phyloP scores from a whole-genome alignment of 2,888 invertebrate species.

The Apoda limacodes region DNA sequence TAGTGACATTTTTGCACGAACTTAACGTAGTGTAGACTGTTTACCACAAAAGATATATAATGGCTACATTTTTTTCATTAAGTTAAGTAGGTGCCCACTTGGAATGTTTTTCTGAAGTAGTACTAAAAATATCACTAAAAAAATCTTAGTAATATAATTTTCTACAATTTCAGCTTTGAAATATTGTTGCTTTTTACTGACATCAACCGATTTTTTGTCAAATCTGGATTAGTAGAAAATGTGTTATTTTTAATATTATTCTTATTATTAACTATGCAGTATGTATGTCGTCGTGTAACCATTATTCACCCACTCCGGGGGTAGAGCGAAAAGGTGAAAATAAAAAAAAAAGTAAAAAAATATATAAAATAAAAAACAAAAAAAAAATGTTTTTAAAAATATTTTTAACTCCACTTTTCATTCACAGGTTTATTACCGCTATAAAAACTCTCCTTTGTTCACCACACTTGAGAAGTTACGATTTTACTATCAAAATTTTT shows the following conservation, averaged over 20 bases:
- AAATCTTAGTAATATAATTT: constrained; percentile 17
- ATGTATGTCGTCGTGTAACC: constrained; percentile 57
- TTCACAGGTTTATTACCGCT: neutral
- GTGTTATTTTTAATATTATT: constrained; percentile 35
- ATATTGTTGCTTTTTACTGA: constrained; percentile 21
- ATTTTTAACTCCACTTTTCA: constrained; percentile 32
- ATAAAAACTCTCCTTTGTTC: constrained; percentile 16
- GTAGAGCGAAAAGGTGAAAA: constrained; percentile 39
- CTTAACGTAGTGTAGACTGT: too few relatives aligned
- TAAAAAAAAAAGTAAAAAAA: constrained; percentile 26
- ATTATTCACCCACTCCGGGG: constrained; percentile 53
- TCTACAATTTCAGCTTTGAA: constrained; percentile 48
- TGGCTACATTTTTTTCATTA: too few relatives aligned
- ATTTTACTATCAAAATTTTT: constrained; percentile 1
- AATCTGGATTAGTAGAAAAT: constrained; percentile 41
- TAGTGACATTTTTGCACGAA: too few relatives aligned
- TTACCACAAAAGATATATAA: too few relatives aligned
- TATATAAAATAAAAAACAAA: constrained; percentile 23
- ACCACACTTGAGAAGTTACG: constrained; percentile 9
- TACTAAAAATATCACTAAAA: neutral
- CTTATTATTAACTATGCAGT: constrained; percentile 32
- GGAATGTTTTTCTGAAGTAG: too few relatives aligned
- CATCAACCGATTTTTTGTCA: constrained; percentile 20
- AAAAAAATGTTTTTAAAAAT: constrained; percentile 35
- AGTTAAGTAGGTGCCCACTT: too few relatives aligned